Percentiles rank a stretch among this genome's conserved stretches.
Evolutionary conservation across 2,113 vertebrate genomes (phyloP).

Genomic region (Bufo gargarizans): DNA sequence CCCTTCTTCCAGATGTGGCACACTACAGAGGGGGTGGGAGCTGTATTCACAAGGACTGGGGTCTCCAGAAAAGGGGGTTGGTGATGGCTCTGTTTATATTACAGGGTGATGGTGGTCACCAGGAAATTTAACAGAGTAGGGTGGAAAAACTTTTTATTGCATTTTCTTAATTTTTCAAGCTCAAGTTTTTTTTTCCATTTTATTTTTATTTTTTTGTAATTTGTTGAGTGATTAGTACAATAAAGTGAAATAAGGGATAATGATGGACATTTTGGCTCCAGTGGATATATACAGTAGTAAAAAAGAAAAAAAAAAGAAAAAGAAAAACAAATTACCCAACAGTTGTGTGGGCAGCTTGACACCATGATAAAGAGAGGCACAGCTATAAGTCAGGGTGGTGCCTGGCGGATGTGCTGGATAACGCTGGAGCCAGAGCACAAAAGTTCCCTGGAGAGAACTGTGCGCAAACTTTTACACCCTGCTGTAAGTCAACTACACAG

Average conservation of each 20-base stretch:
- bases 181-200: background rate
- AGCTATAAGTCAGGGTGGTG: constrained; percentile 39
- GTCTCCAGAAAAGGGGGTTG: background rate
- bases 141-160: background rate
- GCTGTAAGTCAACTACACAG: background rate
- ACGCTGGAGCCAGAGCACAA: constrained; percentile 42
- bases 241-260: background rate
- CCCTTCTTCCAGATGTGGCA: constrained; percentile 53
- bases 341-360: constrained; percentile 46
- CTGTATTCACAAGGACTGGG: background rate
- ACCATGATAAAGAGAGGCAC: constrained; percentile 36
- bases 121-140: background rate
- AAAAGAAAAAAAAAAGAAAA: constrained; percentile 15
- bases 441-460: constrained; percentile 29
- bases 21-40: constrained; percentile 5
- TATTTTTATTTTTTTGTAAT: background rate
- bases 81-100: background rate
- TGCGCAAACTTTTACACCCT: constrained; percentile 9
- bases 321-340: constrained; percentile 49
- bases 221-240: background rate
- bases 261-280: constrained; percentile 32
- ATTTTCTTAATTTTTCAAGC: background rate
- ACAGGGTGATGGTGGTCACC: background rate
- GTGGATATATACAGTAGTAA: constrained; percentile 46
- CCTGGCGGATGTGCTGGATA: constrained; percentile 47